Evolutionary conservation across 2,113 vertebrate genomes (phyloP).

Genomic region (Zosterops borbonicus): DNA sequence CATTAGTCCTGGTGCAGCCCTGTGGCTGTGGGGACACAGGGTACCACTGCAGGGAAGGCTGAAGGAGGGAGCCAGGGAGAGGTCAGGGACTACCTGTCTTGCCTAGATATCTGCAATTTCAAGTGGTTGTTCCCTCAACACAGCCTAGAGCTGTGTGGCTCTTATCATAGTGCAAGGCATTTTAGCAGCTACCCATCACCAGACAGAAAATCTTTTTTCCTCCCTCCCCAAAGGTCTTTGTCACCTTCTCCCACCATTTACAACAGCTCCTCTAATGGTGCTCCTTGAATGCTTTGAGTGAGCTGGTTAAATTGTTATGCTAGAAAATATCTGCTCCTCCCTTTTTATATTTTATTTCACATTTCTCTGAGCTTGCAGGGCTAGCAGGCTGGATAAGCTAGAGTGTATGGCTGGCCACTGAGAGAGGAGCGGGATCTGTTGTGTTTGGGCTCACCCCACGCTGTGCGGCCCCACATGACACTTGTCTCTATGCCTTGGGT

Average conservation of each 20-base stretch:
- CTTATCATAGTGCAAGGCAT: not conserved
- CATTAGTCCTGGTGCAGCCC: not conserved
- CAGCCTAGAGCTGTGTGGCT: not conserved
- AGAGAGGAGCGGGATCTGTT: not conserved
- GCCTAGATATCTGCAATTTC: not conserved
- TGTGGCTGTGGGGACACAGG: not conserved
- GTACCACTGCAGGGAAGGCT: not conserved
- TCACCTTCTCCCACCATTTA: not conserved
- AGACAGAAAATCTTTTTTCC: not conserved
- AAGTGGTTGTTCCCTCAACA: not conserved
- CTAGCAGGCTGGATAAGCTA: not conserved
- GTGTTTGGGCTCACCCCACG: not conserved
- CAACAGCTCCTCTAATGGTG: not conserved
- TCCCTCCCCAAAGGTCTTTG: not conserved
- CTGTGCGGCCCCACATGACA: not conserved
- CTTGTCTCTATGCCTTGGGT: not conserved
- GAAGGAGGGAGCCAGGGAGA: not conserved
- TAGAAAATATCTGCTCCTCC: not conserved
- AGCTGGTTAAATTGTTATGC: not conserved
- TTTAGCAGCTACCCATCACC: not conserved
- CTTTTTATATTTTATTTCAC: not conserved
- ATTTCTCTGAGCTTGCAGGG: not conserved
- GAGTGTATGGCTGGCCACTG: not conserved
- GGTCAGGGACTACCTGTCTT: not conserved
- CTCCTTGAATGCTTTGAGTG: not conserved